Evolutionary conservation across 2,113 vertebrate species (phyloP), one percentile per base, ranked within the genome.

Genomic region (Murina feae): DNA sequence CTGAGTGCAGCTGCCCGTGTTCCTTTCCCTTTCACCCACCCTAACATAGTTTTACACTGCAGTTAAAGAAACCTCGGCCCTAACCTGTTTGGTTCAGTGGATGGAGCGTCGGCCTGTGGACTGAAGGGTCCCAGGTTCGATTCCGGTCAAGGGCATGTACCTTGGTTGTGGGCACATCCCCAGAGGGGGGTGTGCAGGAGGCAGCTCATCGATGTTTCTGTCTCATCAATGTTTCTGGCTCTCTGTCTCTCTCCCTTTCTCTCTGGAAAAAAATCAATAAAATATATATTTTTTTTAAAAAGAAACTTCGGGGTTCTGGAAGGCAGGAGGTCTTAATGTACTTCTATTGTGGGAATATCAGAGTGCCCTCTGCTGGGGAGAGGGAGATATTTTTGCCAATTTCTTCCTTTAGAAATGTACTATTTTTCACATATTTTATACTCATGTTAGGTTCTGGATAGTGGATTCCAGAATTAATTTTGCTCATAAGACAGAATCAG

Each of bases 301-400:
- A n/a, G n/a, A n/a, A n/a, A n/a, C n/a, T n/a, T n/a, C n/a, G 37
- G 80, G 83, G 5, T 83, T 80, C 83, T 96, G 47, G 20, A 58
- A 11, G 17, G 10, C 51, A 89, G 44, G 65, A 65, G 76, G 42
- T 37, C 44, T 92, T 76, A 80, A 78, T 89, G 92, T 58, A 78
- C 0, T 28, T 74, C 30, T 69, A 7, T 47, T 89, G 68, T 91
- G 42, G 79, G 90, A 32, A 85, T 92, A 18, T 93, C 82, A 79
- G 72, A 87, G 78, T 93, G 81, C 95, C 94, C 96, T 97, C 96
- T 97, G 93, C 95, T 96, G 96, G 87, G 85, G 68, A 90, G 39
- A 93, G 68, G n/a, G 37, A 82, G 21, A 30, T 91, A 58, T 79
- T 92, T 91, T 95, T 78, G 71, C 49, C 81, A 78, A 9, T 95